Percentiles rank a stretch among this genome's conserved stretches.
phyloP scores from a whole-genome alignment of 2,888 invertebrate genomes.

The Anoncus sp. region DNA sequence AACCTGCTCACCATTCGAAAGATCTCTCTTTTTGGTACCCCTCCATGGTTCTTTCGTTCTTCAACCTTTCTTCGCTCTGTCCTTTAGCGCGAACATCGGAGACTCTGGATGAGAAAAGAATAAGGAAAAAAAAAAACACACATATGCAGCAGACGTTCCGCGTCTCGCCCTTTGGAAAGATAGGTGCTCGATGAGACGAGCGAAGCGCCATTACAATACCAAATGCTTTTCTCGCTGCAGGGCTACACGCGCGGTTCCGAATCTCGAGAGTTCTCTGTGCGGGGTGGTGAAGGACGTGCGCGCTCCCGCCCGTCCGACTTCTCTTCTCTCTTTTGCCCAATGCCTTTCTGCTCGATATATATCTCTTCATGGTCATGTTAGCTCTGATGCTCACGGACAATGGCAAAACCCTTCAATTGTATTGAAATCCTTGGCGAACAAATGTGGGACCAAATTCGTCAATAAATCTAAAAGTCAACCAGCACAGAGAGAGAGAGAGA shows the following conservation, averaged over 20 bases:
- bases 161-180: conserved; percentile 29
- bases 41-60: conserved; percentile 4
- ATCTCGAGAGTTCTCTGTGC: conserved; percentile 34
- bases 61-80: conserved; percentile 19
- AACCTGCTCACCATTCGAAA: conserved; percentile 32
- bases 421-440: conserved; percentile 78
- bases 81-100: conserved; percentile 20
- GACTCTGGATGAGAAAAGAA: background rate
- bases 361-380: conserved; percentile 8
- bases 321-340: conserved; percentile 56
- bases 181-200: conserved; percentile 64
- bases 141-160: conserved; percentile 35
- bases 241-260: conserved; percentile 26
- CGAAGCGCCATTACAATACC: conserved; percentile 77
- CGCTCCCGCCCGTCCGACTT: conserved; percentile 8
- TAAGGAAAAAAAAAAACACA: conserved; percentile 16
- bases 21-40: conserved; percentile 12
- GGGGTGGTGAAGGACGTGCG: conserved; percentile 31
- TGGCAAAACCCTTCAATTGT: conserved; percentile 78
- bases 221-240: conserved; percentile 68
- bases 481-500: too few species aligned
- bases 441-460: conserved; percentile 80
- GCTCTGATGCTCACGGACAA: conserved; percentile 72
- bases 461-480: conserved; percentile 80
- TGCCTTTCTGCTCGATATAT: conserved; percentile 59